Percentiles rank a stretch among this genome's conserved stretches.
These are phyloP conservation scores for Phania funesta DNA, from an alignment of 2,888 invertebrate species.

Conservation along the genomic window DNA sequence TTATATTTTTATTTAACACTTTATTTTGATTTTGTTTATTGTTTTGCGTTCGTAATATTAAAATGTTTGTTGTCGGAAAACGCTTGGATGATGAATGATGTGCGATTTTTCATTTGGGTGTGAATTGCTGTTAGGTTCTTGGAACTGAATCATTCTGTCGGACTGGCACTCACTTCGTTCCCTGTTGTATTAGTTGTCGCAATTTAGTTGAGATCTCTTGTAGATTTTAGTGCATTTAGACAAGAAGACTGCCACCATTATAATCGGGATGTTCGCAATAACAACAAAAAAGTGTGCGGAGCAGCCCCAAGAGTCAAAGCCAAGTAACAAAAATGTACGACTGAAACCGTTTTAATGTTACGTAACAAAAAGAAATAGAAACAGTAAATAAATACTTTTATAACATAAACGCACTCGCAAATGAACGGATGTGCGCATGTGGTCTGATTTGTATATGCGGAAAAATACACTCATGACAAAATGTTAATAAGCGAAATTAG, in stretches of 20 bases:
- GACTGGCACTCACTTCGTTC: neutral
- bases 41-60: conserved; percentile 56
- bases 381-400: conserved; percentile 41
- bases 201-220: conserved; percentile 6
- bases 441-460: neutral
- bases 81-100: conserved; percentile 78
- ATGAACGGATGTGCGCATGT: conserved; percentile 11
- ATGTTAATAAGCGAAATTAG: neutral
- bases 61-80: conserved; percentile 76
- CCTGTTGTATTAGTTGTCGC: conserved; percentile 19
- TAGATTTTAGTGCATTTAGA: neutral
- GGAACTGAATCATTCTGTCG: conserved; percentile 73
- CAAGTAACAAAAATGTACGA: conserved; percentile 32
- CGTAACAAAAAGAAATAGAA: conserved; percentile 60
- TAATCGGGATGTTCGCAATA: conserved; percentile 30
- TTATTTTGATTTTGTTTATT: conserved; percentile 61
- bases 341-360: conserved; percentile 51
- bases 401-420: neutral
- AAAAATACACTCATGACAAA: conserved; percentile 13
- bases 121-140: conserved; percentile 80
- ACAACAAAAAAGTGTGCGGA: conserved; percentile 54
- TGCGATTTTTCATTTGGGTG: conserved; percentile 78
- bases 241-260: conserved; percentile 36
- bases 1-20: conserved; percentile 65
- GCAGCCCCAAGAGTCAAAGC: conserved; percentile 45